Conservation (phyloP, 1,140 invertebrate species). For the Scylla paramamosain region DNA sequence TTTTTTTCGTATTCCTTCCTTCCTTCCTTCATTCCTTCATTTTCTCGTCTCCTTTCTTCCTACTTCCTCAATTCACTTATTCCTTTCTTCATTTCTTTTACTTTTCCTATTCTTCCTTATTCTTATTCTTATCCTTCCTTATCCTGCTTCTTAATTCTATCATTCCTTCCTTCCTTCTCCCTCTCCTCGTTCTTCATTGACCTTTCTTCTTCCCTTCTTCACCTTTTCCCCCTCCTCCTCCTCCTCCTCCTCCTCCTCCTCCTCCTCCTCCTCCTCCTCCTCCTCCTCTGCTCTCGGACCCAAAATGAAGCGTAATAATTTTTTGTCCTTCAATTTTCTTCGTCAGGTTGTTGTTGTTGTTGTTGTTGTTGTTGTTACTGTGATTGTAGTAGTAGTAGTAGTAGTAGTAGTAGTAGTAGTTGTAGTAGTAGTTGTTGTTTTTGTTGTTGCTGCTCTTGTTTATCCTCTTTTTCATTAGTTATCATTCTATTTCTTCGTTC, state of each 20-base stretch:
- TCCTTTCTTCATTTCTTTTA: background rate
- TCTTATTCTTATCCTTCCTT: background rate
- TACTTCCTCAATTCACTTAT: background rate
- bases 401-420: too few relatives aligned
- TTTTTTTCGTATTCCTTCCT: background rate
- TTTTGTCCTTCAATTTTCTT: background rate
- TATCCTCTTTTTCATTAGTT: too few relatives aligned
- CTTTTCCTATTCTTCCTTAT: background rate
- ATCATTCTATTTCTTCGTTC: background rate
- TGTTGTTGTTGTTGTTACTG: too few relatives aligned
- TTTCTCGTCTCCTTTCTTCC: background rate
- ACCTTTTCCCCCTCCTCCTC: background rate
- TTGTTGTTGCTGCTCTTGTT: background rate
- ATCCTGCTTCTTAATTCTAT: background rate
- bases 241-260: too few relatives aligned
- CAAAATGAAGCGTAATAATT: too few relatives aligned
- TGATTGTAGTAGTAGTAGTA: too few relatives aligned
- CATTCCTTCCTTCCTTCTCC: background rate
- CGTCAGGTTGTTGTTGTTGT: too few relatives aligned
- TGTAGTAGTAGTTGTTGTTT: too few relatives aligned
- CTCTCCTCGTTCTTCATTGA: background rate
- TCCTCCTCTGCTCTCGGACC: background rate
- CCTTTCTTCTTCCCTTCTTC: background rate
- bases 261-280: too few relatives aligned
- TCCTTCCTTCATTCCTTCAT: background rate